phyloP scores from a whole-genome alignment of 1,140 invertebrate genomes.

The Prorops nasuta region DNA sequence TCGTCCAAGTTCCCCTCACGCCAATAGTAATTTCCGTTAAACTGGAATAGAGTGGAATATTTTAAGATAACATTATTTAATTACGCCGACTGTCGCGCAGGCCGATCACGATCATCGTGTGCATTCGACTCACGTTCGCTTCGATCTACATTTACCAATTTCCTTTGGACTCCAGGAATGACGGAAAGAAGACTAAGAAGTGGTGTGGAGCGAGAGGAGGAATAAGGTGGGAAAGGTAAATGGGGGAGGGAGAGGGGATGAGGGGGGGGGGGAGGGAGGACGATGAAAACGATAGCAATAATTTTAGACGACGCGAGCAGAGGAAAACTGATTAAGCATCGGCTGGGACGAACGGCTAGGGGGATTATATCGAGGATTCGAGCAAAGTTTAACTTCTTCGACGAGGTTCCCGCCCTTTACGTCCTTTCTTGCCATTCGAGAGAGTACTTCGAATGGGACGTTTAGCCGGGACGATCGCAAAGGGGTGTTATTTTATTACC shows the following conservation, averaged over 20 bases:
- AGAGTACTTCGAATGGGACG: conserved; percentile 20
- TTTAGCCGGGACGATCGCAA: conserved; percentile 27
- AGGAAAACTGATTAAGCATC: conserved; percentile 29
- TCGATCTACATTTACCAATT: conserved; percentile 34
- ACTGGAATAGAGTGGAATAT: no score
- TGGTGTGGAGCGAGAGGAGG: background rate
- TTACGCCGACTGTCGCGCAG: no score
- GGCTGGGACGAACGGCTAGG: background rate
- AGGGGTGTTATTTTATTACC: conserved; percentile 47
- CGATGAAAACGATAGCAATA: conserved; percentile 28
- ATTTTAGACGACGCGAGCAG: conserved; percentile 13
- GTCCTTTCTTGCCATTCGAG: conserved; percentile 3
- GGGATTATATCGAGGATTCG: no score
- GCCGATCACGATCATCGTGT: no score
- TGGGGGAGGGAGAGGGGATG: no score
- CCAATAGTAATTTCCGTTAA: no score
- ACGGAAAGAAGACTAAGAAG: no score
- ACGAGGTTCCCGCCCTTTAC: no score
- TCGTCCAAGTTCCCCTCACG: no score
- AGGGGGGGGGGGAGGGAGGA: no score
- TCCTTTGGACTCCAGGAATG: no score
- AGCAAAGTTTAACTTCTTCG: conserved; percentile 38
- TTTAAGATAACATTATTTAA: no score
- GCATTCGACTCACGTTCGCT: conserved; percentile 20
- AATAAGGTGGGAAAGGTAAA: conserved; percentile 22